Evolutionary conservation across 1,140 invertebrate genomes (phyloP), one percentile per base, ranked within the genome.

Genomic region (Solenopsis fugax): DNA sequence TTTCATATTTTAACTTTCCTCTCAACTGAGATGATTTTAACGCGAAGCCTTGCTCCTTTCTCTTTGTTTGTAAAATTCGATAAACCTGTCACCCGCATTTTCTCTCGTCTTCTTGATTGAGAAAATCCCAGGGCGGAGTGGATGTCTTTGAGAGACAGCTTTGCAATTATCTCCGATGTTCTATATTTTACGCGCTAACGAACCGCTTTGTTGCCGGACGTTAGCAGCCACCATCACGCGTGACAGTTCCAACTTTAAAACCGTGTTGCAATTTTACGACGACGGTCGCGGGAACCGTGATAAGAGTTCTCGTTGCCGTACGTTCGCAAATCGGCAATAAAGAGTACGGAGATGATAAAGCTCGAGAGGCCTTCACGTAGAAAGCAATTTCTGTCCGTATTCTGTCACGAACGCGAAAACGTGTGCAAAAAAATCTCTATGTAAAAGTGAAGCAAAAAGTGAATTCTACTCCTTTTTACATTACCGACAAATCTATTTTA

Each of bases 121-220:
- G 67, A 82, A 82, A 73, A 82, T 72, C 69, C 67, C 50, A 41
- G 24, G 29, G 54, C 41, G 29, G 37, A 84, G 41, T 82, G 41
- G 12, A 37, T 37, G 41, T 60, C 80, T 84, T 84, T 73, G 67
- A 84, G 13, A 84, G 54, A 62, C 54, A 73, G 24, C 45, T 34
- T 73, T 73, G 54, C 69, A 84, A 84, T 84, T 84, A 84, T 73
- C 80, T 48, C 13, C 80, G 41, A 84, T 58, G 67, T 73, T 73
- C 67, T 84, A 84, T 50, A 82, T 84, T 84, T 84, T 73, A 60
- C 52, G 52, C 67, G 65, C 80, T 84, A 84, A 84, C 80, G 54
- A 84, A 73, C 45, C 41, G 69, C 69, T 73, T 84, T 84, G 80
- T 84, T 84, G 80, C 54, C 64, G 50, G 50, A 16, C 37, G 9